Conservation (phyloP, 2,113 vertebrate species). For the Pluvianellus socialis region DNA sequence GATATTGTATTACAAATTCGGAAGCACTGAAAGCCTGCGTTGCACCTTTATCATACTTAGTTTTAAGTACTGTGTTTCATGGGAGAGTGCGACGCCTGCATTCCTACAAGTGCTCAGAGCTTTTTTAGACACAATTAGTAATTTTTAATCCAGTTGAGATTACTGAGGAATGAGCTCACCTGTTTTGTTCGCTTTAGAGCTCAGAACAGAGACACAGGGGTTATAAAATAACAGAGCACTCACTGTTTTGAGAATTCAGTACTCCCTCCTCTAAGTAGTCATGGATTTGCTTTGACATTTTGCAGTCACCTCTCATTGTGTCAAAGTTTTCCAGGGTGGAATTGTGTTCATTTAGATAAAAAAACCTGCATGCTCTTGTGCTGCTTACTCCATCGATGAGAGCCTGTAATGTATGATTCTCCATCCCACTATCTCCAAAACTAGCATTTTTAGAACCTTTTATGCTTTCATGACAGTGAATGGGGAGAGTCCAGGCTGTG, state of each 20-base stretch:
- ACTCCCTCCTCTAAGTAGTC: neutral
- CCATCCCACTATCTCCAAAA: neutral
- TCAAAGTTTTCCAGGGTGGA: neutral
- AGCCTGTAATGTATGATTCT: neutral
- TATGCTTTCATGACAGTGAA: neutral
- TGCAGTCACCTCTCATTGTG: neutral
- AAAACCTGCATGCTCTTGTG: neutral
- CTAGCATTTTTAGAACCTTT: neutral
- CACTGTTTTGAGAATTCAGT: neutral
- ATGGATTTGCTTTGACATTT: neutral
- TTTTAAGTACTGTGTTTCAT: neutral
- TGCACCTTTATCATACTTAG: neutral
- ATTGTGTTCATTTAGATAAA: neutral
- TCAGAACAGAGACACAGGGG: neutral
- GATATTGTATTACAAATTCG: neutral
- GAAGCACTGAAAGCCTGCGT: neutral
- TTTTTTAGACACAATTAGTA: conserved; percentile 31
- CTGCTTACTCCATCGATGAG: accelerated
- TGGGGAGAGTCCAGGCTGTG: neutral
- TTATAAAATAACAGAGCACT: neutral
- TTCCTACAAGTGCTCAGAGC: neutral
- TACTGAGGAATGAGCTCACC: conserved; percentile 35
- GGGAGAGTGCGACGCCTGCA: neutral
- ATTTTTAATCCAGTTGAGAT: conserved; percentile 12
- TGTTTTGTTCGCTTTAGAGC: conserved; percentile 41